Percentiles rank a stretch among this genome's conserved stretches.
phyloP scores from a whole-genome alignment of 1,140 invertebrate genomes.

The Caenorhabditis briggsae region DNA sequence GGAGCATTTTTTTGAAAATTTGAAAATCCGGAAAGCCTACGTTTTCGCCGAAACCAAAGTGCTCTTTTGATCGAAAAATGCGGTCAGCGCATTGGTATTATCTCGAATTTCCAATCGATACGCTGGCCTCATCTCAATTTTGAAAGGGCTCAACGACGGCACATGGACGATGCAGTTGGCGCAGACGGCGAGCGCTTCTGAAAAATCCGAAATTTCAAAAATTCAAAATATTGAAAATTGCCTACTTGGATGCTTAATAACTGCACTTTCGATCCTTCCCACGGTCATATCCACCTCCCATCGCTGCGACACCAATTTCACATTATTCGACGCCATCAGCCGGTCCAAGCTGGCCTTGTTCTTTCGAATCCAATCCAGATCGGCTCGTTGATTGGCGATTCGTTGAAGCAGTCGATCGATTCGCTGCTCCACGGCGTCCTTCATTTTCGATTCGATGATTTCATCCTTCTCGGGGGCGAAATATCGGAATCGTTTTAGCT shows the following conservation, averaged over 20 bases:
- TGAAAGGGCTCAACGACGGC: neutral
- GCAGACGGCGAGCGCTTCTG: neutral
- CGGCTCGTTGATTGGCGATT: neutral
- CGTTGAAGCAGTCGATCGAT: neutral
- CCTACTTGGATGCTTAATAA: slow-evolving; percentile 17
- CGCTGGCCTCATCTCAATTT: neutral
- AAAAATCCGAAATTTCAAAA: too few species aligned
- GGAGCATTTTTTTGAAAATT: neutral
- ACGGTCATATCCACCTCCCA: slow-evolving; percentile 1
- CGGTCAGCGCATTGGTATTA: neutral
- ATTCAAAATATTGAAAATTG: neutral
- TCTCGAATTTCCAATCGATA: slow-evolving; percentile 24
- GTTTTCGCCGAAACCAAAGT: neutral
- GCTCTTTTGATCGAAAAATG: neutral
- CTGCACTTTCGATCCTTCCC: neutral
- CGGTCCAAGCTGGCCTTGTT: neutral
- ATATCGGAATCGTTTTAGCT: neutral
- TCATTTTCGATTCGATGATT: neutral
- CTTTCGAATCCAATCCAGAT: slow-evolving; percentile 20
- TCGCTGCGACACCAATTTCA: neutral
- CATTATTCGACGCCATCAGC: neutral
- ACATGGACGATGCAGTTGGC: neutral
- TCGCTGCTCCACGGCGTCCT: neutral
- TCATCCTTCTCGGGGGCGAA: neutral
- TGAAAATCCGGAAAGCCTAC: neutral